Conservation (phyloP, 2,113 vertebrate species). For the Ceyx margarethae region DNA sequence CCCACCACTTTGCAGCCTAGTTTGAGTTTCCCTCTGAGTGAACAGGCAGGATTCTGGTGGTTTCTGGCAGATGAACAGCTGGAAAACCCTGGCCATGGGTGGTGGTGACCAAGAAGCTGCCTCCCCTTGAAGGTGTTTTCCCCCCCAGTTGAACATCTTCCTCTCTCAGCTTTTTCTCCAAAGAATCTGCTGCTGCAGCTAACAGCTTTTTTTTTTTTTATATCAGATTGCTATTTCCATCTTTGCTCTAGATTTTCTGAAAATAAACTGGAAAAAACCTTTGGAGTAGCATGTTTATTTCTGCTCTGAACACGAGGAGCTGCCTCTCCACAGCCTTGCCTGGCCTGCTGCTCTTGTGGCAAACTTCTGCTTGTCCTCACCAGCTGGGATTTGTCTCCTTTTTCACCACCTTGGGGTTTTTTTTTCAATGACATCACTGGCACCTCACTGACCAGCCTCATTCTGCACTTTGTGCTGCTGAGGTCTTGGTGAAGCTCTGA, state of each 20-base stretch:
- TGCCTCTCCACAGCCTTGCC: background rate
- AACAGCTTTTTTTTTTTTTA: no score
- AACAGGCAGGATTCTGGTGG: background rate
- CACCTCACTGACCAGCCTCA: background rate
- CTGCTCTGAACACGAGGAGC: background rate
- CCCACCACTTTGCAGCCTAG: no score
- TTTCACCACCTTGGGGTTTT: background rate
- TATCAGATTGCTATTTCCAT: background rate
- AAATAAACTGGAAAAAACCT: conserved; percentile 36
- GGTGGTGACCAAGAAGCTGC: background rate
- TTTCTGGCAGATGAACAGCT: background rate
- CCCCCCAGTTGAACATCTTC: background rate
- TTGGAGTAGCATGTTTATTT: conserved; percentile 36
- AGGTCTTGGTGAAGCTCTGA: background rate
- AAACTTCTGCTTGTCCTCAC: background rate
- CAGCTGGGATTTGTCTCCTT: background rate
- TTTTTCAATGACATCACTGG: background rate
- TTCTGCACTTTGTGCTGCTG: background rate
- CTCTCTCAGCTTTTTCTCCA: background rate
- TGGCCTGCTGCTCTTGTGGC: background rate
- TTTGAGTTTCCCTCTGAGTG: background rate
- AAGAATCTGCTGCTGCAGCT: background rate
- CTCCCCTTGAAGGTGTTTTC: background rate
- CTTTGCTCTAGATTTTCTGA: conserved; percentile 20
- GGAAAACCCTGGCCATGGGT: background rate